A percentile compares a stretch with the other conserved stretches of the same genome.
These are phyloP conservation scores for Melolontha melolontha DNA, from an alignment of 2,888 invertebrate genomes.

Conservation along the genomic window DNA sequence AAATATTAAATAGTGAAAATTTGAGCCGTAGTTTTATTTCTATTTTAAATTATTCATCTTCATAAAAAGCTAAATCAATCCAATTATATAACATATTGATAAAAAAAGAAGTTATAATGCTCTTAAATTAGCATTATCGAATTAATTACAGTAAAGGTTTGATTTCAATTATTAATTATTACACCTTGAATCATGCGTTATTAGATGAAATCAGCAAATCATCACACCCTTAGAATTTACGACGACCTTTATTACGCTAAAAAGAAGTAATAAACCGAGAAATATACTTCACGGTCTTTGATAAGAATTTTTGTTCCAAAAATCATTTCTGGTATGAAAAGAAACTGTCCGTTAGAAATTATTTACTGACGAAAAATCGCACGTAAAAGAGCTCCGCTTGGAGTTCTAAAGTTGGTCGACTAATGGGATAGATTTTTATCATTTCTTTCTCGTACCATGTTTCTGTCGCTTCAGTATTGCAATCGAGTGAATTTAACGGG, in stretches of 20 bases:
- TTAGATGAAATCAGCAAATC: too few species aligned
- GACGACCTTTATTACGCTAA: not conserved
- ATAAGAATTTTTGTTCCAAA: conserved; percentile 22
- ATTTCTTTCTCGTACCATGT: conserved; percentile 8
- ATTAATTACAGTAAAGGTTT: too few species aligned
- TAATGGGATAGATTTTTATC: conserved; percentile 42
- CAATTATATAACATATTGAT: too few species aligned
- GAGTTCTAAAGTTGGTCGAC: conserved; percentile 33
- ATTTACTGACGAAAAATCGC: conserved; percentile 37
- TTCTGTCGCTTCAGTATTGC: conserved; percentile 38
- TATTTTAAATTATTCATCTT: too few species aligned
- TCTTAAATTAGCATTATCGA: too few species aligned
- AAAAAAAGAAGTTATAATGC: too few species aligned
- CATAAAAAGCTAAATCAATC: too few species aligned
- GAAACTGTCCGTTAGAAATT: conserved; percentile 33
- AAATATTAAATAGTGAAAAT: too few species aligned
- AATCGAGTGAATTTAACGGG: not conserved
- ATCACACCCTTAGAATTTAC: not conserved
- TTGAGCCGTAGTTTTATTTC: too few species aligned
- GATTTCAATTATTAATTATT: too few species aligned
- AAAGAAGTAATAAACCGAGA: too few species aligned
- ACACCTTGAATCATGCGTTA: too few species aligned
- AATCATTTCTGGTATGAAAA: conserved; percentile 20
- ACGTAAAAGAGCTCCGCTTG: conserved; percentile 18
- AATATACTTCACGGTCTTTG: conserved; percentile 4